Conservation (phyloP, 2,797 vertebrate genomes). For the Lagocephalus sceleratus region DNA sequence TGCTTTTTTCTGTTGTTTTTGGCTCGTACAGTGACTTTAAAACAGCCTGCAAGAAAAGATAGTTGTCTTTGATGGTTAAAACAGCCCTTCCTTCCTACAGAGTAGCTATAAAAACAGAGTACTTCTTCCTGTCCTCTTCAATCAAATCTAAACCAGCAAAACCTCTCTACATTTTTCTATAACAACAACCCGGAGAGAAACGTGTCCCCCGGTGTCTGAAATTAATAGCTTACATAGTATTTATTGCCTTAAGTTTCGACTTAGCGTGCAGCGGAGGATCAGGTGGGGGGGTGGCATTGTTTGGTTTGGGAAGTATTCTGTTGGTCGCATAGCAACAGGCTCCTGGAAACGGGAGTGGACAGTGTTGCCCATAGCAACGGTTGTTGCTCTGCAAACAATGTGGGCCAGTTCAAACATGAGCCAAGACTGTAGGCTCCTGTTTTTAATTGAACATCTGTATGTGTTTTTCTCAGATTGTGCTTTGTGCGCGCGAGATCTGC, state of each 20-base stretch:
- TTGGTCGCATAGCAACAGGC: slow-evolving; percentile 87
- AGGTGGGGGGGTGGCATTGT: slow-evolving; percentile 89
- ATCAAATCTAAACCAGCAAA: slow-evolving; percentile 44
- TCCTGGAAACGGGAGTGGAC: slow-evolving; percentile 90
- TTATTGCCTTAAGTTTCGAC: slow-evolving; percentile 85
- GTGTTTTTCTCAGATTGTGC: slow-evolving; percentile 81
- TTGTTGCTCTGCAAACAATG: slow-evolving; percentile 97
- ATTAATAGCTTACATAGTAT: slow-evolving; percentile 87
- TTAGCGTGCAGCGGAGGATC: slow-evolving; percentile 85
- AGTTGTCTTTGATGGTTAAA: slow-evolving; percentile 60
- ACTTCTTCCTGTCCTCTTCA: slow-evolving; percentile 39
- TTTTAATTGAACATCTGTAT: slow-evolving; percentile 93
- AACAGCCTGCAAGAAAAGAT: slow-evolving; percentile 37
- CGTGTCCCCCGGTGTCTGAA: slow-evolving; percentile 71
- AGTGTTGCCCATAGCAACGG: slow-evolving; percentile 89
- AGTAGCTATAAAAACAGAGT: slow-evolving; percentile 44
- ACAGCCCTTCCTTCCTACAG: slow-evolving; percentile 44
- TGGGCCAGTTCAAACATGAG: slow-evolving; percentile 84
- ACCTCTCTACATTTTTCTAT: slow-evolving; percentile 55
- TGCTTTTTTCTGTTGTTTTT: slow-evolving; percentile 52
- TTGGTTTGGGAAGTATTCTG: slow-evolving; percentile 98
- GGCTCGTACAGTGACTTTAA: slow-evolving; percentile 42
- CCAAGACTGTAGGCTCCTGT: slow-evolving; percentile 80
- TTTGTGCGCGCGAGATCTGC: slow-evolving; percentile 63
- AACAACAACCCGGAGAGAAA: slow-evolving; percentile 68